Percentiles rank a stretch among this genome's conserved stretches.
Evolutionary conservation across 2,113 vertebrate species (phyloP).

Genomic region (Epinephelus fuscoguttatus): DNA sequence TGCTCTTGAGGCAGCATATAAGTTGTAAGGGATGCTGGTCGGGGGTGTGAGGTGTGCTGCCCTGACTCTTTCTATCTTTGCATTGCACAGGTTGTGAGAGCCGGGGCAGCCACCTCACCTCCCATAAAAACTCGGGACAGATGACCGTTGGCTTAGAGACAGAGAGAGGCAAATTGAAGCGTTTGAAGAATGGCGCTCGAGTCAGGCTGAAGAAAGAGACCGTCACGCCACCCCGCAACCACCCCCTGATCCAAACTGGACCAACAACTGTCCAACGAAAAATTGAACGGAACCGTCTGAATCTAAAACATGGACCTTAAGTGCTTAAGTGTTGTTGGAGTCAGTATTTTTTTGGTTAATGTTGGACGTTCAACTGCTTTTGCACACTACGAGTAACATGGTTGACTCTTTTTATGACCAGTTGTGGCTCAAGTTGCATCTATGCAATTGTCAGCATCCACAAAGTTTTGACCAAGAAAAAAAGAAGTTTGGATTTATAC

Average conservation of each 20-base stretch:
- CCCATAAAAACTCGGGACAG: constrained; percentile 79
- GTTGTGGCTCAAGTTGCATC: constrained; percentile 31
- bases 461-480: not conserved
- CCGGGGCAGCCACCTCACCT: constrained; percentile 82
- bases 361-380: constrained; percentile 27
- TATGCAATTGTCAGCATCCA: constrained; percentile 14
- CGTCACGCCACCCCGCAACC: constrained; percentile 50
- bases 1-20: constrained; percentile 35
- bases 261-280: constrained; percentile 59
- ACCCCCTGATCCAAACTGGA: constrained; percentile 73
- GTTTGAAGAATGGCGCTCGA: constrained; percentile 77
- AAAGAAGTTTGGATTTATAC: constrained; percentile 1
- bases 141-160: constrained; percentile 83
- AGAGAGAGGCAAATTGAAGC: constrained; percentile 81
- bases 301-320: constrained; percentile 13
- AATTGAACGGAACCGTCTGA: constrained; percentile 44
- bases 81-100: constrained; percentile 90
- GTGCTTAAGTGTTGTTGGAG: not conserved
- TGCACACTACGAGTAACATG: not conserved
- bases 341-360: not conserved
- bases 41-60: constrained; percentile 83
- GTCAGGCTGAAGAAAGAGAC: constrained; percentile 72
- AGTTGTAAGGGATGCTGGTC: constrained; percentile 52
- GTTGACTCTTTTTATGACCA: constrained; percentile 6
- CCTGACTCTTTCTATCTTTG: constrained; percentile 90